These are phyloP conservation scores for Boulengeromyrus knoepffleri DNA, from an alignment of 2,113 vertebrate species.

Conservation along the genomic window DNA sequence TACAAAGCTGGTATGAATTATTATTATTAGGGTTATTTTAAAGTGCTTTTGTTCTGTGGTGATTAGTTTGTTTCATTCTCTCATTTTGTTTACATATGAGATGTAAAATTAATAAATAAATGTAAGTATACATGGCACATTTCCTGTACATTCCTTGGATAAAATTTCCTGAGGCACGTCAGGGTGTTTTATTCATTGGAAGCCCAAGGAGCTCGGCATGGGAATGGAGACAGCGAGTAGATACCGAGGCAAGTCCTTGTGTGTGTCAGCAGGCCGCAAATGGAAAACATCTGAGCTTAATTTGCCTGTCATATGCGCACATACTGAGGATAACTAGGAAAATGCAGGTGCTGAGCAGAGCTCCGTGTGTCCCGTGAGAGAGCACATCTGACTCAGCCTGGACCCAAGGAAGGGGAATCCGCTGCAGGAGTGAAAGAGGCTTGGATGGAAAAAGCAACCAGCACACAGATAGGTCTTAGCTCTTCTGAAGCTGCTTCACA, in stretches of 20 bases:
- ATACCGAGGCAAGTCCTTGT: neutral
- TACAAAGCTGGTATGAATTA: neutral
- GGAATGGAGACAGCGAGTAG: neutral
- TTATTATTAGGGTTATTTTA: neutral
- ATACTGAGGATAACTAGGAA: neutral
- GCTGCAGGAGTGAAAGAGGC: neutral
- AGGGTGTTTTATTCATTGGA: neutral
- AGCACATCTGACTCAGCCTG: neutral
- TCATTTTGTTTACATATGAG: neutral
- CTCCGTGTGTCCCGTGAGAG: neutral
- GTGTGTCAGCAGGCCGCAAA: neutral
- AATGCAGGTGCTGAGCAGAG: neutral
- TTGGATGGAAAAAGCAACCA: neutral
- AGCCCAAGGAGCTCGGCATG: neutral
- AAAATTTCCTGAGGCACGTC: neutral
- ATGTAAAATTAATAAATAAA: neutral
- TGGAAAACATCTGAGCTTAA: conserved; percentile 1
- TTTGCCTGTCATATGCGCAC: neutral
- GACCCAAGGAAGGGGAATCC: neutral
- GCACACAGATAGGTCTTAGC: neutral
- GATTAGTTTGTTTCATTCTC: neutral
- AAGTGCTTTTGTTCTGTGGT: neutral
- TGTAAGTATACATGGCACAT: neutral
- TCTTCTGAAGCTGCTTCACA: neutral
- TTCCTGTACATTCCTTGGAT: neutral